phyloP scores from a whole-genome alignment of 2,888 invertebrate genomes.

The Eupithecia pulchellata region DNA sequence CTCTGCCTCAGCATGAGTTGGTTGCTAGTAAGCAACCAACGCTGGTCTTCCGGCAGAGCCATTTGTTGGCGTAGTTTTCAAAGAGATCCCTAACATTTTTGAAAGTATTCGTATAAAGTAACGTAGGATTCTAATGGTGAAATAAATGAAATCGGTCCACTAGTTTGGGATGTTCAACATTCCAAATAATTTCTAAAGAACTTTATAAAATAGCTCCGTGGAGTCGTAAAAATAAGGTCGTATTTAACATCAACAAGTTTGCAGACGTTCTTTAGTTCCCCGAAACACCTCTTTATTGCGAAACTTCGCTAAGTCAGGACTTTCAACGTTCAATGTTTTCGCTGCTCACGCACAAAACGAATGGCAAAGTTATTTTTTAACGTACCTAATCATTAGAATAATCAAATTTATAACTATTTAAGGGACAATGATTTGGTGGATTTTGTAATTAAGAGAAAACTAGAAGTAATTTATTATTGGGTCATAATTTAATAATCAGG shows the following conservation, averaged over 20 bases:
- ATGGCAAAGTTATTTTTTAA: conserved; percentile 20
- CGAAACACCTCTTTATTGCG: conserved; percentile 32
- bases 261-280: conserved; percentile 19
- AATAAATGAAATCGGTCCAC: no score
- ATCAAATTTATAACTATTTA: neutral
- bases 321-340: conserved; percentile 18
- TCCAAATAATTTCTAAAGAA: conserved; percentile 1
- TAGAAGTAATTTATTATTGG: neutral
- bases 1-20: no score
- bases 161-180: no score
- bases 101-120: no score
- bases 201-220: neutral
- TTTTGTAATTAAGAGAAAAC: neutral
- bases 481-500: no score
- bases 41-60: no score
- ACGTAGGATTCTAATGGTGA: no score
- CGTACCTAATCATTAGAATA: neutral
- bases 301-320: conserved; percentile 25
- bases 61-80: no score
- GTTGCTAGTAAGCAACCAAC: no score
- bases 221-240: conserved; percentile 12
- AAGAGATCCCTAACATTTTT: no score
- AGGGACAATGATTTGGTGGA: neutral
- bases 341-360: conserved; percentile 5
- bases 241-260: conserved; percentile 20